Evolutionary conservation across 2,888 invertebrate genomes (phyloP).

Genomic region (Callosobruchus maculatus): DNA sequence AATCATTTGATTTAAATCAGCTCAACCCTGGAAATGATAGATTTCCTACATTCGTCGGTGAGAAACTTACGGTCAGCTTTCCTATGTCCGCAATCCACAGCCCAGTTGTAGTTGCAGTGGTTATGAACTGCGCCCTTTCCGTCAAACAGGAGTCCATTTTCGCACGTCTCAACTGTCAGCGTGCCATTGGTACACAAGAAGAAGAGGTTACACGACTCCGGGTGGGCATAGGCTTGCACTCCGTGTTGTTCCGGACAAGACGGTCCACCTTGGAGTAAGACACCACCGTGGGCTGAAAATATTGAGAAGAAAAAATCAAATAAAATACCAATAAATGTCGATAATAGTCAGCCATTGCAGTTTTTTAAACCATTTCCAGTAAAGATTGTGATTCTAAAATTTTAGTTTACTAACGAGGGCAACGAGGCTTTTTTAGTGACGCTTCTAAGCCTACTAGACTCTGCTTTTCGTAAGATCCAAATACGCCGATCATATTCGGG

Average conservation of each 20-base stretch:
- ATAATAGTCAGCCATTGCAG: too few relatives aligned
- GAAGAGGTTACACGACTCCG: conserved; percentile 83
- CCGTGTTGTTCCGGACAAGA: conserved; percentile 80
- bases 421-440: too few relatives aligned
- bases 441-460: too few relatives aligned
- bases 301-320: not conserved
- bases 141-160: conserved; percentile 87
- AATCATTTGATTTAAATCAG: too few relatives aligned
- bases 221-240: conserved; percentile 80
- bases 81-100: conserved; percentile 78
- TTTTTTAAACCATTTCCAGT: too few relatives aligned
- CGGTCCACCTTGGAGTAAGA: conserved; percentile 61
- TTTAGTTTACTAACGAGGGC: too few relatives aligned
- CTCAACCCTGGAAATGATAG: too few relatives aligned
- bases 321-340: too few relatives aligned
- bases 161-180: conserved; percentile 83
- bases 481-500: too few relatives aligned
- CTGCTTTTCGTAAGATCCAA: too few relatives aligned
- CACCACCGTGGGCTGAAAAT: conserved; percentile 58
- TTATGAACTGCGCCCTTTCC: conserved; percentile 86
- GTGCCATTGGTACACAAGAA: conserved; percentile 91
- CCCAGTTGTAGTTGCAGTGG: conserved; percentile 94
- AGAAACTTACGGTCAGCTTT: conserved; percentile 71
- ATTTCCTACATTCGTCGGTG: too few relatives aligned
- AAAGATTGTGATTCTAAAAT: too few relatives aligned